Base-by-base conservation (phyloP, 2,888 invertebrate species). In the Adela reaumurella region DNA sequence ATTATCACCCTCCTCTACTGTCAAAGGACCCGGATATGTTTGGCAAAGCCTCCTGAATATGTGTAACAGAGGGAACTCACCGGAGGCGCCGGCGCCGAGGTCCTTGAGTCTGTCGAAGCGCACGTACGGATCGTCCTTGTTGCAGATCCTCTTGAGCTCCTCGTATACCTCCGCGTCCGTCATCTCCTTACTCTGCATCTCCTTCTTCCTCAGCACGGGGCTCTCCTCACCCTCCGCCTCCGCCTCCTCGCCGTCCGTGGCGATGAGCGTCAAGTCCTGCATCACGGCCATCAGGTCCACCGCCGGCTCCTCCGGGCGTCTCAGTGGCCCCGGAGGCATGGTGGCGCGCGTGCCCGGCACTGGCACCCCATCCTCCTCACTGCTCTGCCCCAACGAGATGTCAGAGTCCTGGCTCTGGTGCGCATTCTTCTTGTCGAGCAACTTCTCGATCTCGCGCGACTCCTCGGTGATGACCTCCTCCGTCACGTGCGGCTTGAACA, bases 41-140 rank as follows among this genome's bases (percentile, higher is more conserved):
- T n/a, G n/a, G n/a, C n/a, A n/a, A n/a, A n/a, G n/a, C n/a, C n/a
- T n/a, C n/a, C n/a, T n/a, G n/a, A n/a, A n/a, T n/a, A n/a, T n/a
- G n/a, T n/a, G n/a, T n/a, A n/a, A n/a, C n/a, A 41, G 11, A 14
- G n/a, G n/a, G 14, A 19, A 46, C 17, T 56, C 65, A 81, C 80
- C 80, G 28, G 94, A 94, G 44, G 95, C 96, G 14, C 96, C 96
- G 20, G 92, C 89, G 47, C 96, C 95, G 46, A 96, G 86, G 66
- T 95, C 93, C 62, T 89, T 89, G 54, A 88, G 83, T 54, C 89
- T 84, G 55, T 88, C 85, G 67, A 94, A 97, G 55, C 91, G 85
- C 18, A 86, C 80, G 54, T 86, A 81, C 0, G 96, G 95, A 73
- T 96, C 88, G 48, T 88, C 90, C 10, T 84, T 81, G 63, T 91